Evolutionary conservation across 2,797 vertebrate genomes (phyloP).

Genomic region (Centroberyx gerrardi): DNA sequence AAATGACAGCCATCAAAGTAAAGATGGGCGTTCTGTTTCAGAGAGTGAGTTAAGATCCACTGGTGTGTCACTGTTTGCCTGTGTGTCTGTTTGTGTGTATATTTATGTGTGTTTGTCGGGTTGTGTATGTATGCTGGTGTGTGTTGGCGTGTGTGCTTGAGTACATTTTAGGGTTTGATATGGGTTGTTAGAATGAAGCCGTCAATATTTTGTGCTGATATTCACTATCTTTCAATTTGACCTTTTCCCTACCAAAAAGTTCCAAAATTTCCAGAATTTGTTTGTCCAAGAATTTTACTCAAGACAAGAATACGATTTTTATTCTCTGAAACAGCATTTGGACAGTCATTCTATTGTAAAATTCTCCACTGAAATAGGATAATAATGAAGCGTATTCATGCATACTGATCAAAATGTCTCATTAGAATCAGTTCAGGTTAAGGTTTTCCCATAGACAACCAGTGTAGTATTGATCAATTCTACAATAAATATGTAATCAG

Average conservation of each 20-base stretch:
- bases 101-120: conserved; percentile 8
- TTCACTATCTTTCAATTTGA: neutral
- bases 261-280: neutral
- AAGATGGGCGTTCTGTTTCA: conserved; percentile 84
- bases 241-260: neutral
- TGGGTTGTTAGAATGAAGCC: neutral
- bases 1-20: conserved; percentile 91
- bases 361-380: too few relatives aligned
- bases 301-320: neutral
- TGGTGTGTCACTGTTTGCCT: conserved; percentile 56
- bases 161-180: conserved; percentile 12
- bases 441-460: too few relatives aligned
- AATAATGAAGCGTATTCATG: too few relatives aligned
- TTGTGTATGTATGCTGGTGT: neutral
- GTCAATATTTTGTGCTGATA: conserved; percentile 3
- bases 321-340: too few relatives aligned
- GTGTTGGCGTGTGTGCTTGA: conserved; percentile 31
- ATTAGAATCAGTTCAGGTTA: too few relatives aligned
- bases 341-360: too few relatives aligned
- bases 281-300: too few relatives aligned
- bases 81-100: conserved; percentile 33
- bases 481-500: too few relatives aligned
- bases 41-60: conserved; percentile 51
- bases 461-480: too few relatives aligned
- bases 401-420: too few relatives aligned